These are phyloP conservation scores for Monopis laevigella DNA, from an alignment of 2,888 invertebrate genomes.

Conservation along the genomic window DNA sequence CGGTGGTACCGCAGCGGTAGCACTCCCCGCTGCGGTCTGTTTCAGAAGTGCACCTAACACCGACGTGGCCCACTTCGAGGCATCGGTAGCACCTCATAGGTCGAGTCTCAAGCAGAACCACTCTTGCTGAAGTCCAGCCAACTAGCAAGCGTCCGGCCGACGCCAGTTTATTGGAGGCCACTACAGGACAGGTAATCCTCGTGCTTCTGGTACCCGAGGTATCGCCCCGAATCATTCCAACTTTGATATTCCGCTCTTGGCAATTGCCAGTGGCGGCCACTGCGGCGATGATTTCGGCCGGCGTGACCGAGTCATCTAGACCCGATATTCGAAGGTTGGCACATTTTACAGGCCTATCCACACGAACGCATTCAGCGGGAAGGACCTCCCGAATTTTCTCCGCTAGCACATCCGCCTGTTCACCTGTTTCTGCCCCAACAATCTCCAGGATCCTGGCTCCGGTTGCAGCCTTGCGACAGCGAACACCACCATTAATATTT, in stretches of 20 bases:
- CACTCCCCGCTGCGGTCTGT: conserved; percentile 4
- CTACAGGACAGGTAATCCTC: conserved; percentile 8
- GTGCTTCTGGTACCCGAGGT: background rate
- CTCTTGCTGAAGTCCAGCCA: conserved; percentile 6
- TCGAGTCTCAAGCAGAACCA: background rate
- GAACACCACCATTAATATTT: no score
- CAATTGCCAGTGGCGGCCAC: background rate
- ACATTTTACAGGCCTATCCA: no score
- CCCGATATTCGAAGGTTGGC: conserved; percentile 4
- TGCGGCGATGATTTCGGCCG: background rate
- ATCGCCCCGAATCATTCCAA: background rate
- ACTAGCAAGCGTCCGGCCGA: background rate
- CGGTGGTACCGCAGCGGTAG: conserved; percentile 1
- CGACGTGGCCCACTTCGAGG: conserved; percentile 4
- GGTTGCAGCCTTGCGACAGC: no score
- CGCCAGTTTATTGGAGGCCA: conserved; percentile 2
- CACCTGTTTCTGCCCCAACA: no score
- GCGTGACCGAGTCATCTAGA: conserved; percentile 9
- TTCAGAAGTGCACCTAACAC: background rate
- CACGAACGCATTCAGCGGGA: no score
- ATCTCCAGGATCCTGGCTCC: no score
- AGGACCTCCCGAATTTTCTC: no score
- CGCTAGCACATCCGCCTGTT: conserved; percentile 5
- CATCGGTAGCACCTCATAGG: conserved; percentile 8
- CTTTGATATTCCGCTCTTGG: background rate